Percentiles rank a stretch among this genome's conserved stretches.
Conservation (phyloP, 2,113 vertebrate genomes). For the Trematocara stigmaticum region DNA sequence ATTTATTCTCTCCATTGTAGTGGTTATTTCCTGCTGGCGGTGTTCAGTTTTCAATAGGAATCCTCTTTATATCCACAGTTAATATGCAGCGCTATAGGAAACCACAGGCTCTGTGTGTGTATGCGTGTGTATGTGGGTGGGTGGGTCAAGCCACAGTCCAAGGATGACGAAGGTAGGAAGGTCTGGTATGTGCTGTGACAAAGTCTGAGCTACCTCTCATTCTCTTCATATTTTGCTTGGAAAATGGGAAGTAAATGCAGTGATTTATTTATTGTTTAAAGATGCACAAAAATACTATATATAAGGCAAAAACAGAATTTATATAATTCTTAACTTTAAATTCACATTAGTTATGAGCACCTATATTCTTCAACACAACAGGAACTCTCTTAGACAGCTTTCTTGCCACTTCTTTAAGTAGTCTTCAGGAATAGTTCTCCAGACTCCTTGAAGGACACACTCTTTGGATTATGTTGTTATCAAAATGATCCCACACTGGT, state of each 20-base stretch:
- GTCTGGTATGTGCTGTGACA: background rate
- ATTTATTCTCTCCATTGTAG: constrained; percentile 47
- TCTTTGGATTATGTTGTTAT: background rate
- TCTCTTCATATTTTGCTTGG: background rate
- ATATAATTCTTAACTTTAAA: background rate
- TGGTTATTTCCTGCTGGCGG: constrained; percentile 27
- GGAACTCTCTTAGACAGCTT: background rate
- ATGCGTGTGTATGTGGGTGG: background rate
- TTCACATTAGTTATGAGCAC: background rate
- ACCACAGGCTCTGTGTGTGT: background rate
- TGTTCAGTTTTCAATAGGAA: constrained; percentile 8
- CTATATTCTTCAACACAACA: background rate
- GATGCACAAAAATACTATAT: background rate
- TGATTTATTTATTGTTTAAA: background rate
- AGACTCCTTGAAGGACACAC: background rate
- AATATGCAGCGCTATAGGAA: background rate
- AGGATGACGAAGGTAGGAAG: background rate
- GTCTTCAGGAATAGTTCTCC: background rate
- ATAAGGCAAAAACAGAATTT: background rate
- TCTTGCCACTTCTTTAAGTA: background rate
- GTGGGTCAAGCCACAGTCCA: background rate
- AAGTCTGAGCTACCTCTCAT: background rate
- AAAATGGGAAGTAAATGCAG: background rate
- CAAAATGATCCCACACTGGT: background rate
- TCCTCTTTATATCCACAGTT: background rate